Percentiles rank a stretch among this genome's conserved stretches.
These are phyloP conservation scores for Apis cerana DNA, from an alignment of 1,140 invertebrate genomes.

Conservation along the genomic window DNA sequence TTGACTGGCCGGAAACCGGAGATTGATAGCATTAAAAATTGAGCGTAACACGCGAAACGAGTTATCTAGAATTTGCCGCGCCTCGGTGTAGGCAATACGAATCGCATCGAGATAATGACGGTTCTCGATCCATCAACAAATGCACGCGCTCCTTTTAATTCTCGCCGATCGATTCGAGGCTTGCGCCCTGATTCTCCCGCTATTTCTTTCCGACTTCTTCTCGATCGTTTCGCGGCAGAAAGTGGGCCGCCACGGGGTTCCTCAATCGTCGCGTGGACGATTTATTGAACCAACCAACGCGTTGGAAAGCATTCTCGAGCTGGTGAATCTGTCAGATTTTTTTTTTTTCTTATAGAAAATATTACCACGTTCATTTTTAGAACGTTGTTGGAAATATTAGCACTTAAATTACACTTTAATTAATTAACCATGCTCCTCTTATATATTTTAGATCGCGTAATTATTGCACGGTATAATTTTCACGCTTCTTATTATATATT, in stretches of 20 bases:
- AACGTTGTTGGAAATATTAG: no score
- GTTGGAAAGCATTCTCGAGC: background rate
- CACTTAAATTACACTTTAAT: no score
- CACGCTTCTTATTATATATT: no score
- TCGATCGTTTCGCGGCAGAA: no score
- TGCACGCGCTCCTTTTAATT: conserved; percentile 36
- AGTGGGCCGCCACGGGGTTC: background rate
- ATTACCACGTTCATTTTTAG: no score
- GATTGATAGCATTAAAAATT: conserved; percentile 44
- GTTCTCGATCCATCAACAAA: conserved; percentile 15
- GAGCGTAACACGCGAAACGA: conserved; percentile 26
- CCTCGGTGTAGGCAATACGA: conserved; percentile 14
- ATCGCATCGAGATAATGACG: conserved; percentile 19
- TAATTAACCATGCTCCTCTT: no score
- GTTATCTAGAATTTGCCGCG: background rate
- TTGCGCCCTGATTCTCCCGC: background rate
- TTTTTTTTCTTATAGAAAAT: no score
- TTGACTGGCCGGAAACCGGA: conserved; percentile 27
- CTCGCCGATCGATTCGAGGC: conserved; percentile 6
- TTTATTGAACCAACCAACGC: background rate
- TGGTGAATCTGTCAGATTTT: background rate
- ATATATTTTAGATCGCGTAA: no score
- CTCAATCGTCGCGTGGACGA: background rate
- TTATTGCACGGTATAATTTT: no score
- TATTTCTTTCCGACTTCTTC: no score